These are phyloP conservation scores for Flexamia atlantica DNA, from an alignment of 2,888 invertebrate species.

Conservation along the genomic window DNA sequence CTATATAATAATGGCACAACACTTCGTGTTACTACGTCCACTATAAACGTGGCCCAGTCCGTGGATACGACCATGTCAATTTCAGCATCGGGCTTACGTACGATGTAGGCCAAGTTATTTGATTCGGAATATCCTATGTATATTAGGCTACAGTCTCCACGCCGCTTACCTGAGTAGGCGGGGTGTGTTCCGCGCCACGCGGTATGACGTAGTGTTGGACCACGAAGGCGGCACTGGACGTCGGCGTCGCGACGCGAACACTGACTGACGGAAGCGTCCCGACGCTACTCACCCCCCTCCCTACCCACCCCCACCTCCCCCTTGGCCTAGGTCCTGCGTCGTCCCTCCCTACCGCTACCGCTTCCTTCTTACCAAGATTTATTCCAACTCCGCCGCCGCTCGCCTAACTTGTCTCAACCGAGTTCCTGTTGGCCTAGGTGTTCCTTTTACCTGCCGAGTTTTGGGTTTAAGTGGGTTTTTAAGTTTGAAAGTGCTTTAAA, in stretches of 20 bases:
- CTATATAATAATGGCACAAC: too few relatives aligned
- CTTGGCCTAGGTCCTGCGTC: constrained; percentile 19
- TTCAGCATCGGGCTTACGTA: too few relatives aligned
- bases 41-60: too few relatives aligned
- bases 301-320: neutral
- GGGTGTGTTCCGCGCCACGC: neutral
- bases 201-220: neutral
- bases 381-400: constrained; percentile 3
- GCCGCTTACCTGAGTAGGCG: neutral
- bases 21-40: too few relatives aligned
- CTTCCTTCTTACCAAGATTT: neutral
- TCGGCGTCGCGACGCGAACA: neutral
- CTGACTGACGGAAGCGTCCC: neutral
- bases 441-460: neutral
- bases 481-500: too few relatives aligned
- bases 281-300: neutral
- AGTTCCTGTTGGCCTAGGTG: neutral
- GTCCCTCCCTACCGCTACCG: neutral
- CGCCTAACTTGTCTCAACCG: neutral
- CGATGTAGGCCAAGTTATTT: too few relatives aligned
- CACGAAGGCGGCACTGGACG: neutral
- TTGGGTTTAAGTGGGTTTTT: neutral
- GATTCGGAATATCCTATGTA: too few relatives aligned
- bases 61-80: too few relatives aligned
- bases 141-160: too few relatives aligned